These are phyloP conservation scores for Ophion costatus DNA, from an alignment of 2,888 invertebrate species.

Conservation along the genomic window DNA sequence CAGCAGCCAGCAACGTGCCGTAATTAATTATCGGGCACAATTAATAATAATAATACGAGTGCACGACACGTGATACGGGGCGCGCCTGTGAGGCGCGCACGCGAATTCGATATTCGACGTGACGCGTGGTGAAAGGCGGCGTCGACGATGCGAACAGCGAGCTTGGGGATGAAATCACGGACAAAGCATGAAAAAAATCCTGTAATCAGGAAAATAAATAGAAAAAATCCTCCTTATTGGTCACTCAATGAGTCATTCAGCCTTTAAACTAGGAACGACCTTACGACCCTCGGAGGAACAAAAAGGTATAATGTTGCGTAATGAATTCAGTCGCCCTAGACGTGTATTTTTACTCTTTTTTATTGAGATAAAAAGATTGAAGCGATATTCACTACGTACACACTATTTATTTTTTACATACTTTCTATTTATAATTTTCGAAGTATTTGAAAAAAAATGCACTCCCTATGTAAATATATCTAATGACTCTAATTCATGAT, in stretches of 20 bases:
- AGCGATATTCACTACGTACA: no score
- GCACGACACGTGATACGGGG: slow-evolving; percentile 49
- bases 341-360: neutral
- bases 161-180: slow-evolving; percentile 12
- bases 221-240: slow-evolving; percentile 17
- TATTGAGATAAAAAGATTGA: no score
- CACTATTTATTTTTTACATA: no score
- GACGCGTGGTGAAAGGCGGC: slow-evolving; percentile 27
- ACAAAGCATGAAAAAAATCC: slow-evolving; percentile 14
- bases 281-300: no score
- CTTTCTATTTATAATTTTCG: no score
- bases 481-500: no score
- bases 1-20: slow-evolving; percentile 18
- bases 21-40: slow-evolving; percentile 61
- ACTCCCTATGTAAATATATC: no score
- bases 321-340: neutral
- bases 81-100: slow-evolving; percentile 63
- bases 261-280: neutral
- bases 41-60: slow-evolving; percentile 70
- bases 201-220: slow-evolving; percentile 18
- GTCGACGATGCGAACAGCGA: slow-evolving; percentile 5
- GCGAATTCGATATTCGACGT: slow-evolving; percentile 61
- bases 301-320: no score
- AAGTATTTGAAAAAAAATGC: no score
- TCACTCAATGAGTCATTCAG: neutral